A percentile compares a stretch with the other conserved stretches of the same genome.
Conservation (phyloP, 2,888 invertebrate genomes). For the Ophion obscuratus region DNA sequence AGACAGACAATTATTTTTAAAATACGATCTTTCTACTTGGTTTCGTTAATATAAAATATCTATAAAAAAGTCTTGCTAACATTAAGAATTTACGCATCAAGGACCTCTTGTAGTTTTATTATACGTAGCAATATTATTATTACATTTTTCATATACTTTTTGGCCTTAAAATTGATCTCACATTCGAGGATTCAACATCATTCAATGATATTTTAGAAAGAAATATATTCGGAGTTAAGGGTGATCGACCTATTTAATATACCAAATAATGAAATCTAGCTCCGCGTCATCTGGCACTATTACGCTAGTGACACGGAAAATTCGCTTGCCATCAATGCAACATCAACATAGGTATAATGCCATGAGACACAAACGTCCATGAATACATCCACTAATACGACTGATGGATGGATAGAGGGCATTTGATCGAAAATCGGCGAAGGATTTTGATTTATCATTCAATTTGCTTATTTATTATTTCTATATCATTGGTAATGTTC, state of each 20-base stretch:
- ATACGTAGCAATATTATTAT: too few species aligned
- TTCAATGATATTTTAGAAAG: too few species aligned
- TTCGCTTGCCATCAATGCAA: conserved; percentile 18
- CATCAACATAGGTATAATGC: conserved; percentile 30
- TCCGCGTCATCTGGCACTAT: conserved; percentile 39
- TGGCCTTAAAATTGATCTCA: too few species aligned
- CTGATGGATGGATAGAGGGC: conserved; percentile 4
- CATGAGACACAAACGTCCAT: conserved; percentile 12
- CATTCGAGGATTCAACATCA: too few species aligned
- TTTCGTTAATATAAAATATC: too few species aligned
- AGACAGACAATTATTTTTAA: too few species aligned
- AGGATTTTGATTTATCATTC: not conserved
- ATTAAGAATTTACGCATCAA: too few species aligned
- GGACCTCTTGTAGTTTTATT: too few species aligned
- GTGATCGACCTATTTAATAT: conserved; percentile 66
- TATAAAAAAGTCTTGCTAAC: too few species aligned
- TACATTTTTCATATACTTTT: too few species aligned
- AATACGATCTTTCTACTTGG: too few species aligned
- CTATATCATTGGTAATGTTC: not conserved
- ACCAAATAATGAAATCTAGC: conserved; percentile 72
- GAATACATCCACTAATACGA: conserved; percentile 10
- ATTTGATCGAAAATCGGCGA: conserved; percentile 1
- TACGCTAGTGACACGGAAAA: conserved; percentile 53
- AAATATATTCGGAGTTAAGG: not conserved
- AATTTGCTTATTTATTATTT: not conserved